Conservation (phyloP, 2,113 vertebrate species). For the Percina caprodes region DNA sequence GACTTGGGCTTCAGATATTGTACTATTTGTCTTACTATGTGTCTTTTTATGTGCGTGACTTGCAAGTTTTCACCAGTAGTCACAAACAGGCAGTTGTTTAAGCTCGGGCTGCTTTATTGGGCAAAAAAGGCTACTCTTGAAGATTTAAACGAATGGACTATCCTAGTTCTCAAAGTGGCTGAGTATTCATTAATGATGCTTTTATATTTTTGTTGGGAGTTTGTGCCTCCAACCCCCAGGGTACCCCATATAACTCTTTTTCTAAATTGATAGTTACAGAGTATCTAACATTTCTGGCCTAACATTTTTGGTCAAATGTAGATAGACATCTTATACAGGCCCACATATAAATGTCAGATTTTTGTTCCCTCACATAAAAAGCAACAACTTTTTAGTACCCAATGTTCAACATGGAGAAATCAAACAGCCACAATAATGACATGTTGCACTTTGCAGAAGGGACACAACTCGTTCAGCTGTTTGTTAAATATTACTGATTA, state of each 20-base stretch:
- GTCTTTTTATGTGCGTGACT: background rate
- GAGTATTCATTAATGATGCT: slow-evolving; percentile 8
- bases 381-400: background rate
- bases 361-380: background rate
- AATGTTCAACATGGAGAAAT: background rate
- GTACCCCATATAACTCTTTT: background rate
- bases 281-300: background rate
- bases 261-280: background rate
- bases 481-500: background rate
- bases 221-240: background rate
- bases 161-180: background rate
- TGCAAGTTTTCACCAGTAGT: background rate
- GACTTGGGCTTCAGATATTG: background rate
- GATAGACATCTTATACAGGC: background rate
- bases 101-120: background rate
- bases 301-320: background rate
- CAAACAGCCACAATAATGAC: background rate
- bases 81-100: background rate
- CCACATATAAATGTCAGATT: background rate
- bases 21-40: background rate
- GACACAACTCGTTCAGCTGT: background rate
- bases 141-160: background rate
- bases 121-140: background rate
- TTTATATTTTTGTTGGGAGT: background rate
- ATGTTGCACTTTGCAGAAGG: background rate